Percentiles rank a stretch among this genome's conserved stretches.
Evolutionary conservation across 2,888 invertebrate genomes (phyloP).

Genomic region (Trachelus tabidus): DNA sequence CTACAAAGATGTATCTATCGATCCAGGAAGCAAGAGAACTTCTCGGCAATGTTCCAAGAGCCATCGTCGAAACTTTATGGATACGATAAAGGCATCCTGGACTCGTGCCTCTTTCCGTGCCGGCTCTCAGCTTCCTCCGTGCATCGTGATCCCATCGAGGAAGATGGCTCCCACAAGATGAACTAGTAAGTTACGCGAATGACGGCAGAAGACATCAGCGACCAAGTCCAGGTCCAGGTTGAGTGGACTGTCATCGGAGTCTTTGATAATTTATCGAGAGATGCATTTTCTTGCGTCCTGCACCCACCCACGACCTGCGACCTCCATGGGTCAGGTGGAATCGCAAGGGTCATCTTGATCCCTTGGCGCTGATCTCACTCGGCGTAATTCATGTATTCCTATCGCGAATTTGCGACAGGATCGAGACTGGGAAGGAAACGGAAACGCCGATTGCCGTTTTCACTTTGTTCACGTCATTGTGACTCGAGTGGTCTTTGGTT

Average conservation of each 20-base stretch:
- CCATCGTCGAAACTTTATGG: not conserved
- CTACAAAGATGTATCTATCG: not conserved
- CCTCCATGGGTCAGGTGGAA: not conserved
- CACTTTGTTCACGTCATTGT: conserved; percentile 16
- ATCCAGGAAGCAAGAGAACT: not conserved
- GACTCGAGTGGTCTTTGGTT: not conserved
- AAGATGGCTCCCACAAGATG: not conserved
- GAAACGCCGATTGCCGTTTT: conserved; percentile 22
- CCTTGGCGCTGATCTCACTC: too few species aligned
- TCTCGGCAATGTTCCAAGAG: not conserved
- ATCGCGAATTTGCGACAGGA: not conserved
- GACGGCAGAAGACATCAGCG: not conserved
- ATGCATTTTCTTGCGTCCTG: not conserved
- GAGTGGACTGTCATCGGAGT: not conserved
- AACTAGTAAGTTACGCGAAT: not conserved
- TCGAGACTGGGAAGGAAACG: not conserved
- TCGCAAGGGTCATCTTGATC: too few species aligned
- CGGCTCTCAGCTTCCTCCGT: not conserved
- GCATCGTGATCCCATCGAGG: not conserved
- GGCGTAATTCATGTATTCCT: too few species aligned
- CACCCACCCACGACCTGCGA: not conserved
- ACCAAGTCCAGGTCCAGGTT: not conserved
- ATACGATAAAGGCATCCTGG: not conserved
- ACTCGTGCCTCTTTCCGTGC: too few species aligned
- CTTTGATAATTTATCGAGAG: not conserved